Base-by-base conservation (phyloP, 2,113 vertebrate species). In the Lycaon pictus region DNA sequence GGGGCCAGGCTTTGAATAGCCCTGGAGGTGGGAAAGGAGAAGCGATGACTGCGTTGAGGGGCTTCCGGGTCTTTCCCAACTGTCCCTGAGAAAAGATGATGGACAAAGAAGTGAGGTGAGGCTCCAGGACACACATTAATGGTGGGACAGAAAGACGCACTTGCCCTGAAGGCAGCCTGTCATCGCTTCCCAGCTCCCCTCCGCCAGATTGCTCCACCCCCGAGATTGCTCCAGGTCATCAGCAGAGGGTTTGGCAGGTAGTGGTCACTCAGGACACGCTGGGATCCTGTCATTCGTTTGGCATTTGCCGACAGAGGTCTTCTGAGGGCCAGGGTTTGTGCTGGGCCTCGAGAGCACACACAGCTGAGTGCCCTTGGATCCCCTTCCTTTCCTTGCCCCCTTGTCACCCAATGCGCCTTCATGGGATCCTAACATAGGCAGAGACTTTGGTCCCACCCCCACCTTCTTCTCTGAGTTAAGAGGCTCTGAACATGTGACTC, bases 1-100 rank as follows among this genome's bases (percentile, higher is more conserved):
- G 97, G 97, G 97, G 98, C 96, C 93, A 35, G 88, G 76, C 98
- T 98, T 97, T 98, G 98, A 98, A 97, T 88, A 83, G 86, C 96
- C 95, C 86, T 3, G 92, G 98, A 95, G 97, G 92, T 25, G 35
- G 93, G 88, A 63, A 95, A 98, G 93, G 89, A 96, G 98, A 98
- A 96, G 98, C 94, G 90, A 90, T 95, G 98, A 43, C 87, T 27
- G 92, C 80, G 82, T 69, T 12, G 92, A 97, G 97, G 96, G 97
- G 90, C 91, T 96, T 95, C 92, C 81, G 65, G 97, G 93, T 94
- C 97, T 97, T 97, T 91, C 96, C 97, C 89, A 96, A 71, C 98
- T 98, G 98, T 98, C 97, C 90, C 32, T 2, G 93, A 97, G 97
- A 96, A 97, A 94, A 95, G 98, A 93, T 65, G 97, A 99, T 97